A percentile compares a stretch with the other conserved stretches of the same genome.
Evolutionary conservation across 2,888 invertebrate genomes (phyloP).

Genomic region (Cerastis rubricosa): DNA sequence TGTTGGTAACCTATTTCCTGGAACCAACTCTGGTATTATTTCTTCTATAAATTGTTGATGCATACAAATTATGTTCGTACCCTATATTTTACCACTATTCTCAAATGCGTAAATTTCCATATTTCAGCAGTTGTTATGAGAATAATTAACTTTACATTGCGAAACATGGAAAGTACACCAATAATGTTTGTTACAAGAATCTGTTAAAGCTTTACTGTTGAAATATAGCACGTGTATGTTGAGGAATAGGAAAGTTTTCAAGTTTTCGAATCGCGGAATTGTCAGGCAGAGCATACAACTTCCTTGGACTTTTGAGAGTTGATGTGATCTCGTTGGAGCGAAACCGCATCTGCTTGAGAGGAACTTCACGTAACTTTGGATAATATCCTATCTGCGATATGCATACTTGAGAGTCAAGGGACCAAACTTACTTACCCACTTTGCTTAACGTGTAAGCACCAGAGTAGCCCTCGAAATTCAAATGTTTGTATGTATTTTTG

Average conservation of each 20-base stretch:
- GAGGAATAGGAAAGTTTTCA: constrained; percentile 10
- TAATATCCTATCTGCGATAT: constrained; percentile 31
- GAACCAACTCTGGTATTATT: constrained; percentile 12
- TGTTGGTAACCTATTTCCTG: constrained; percentile 36
- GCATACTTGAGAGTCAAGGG: constrained; percentile 19
- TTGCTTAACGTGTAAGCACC: neutral
- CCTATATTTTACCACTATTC: constrained; percentile 21
- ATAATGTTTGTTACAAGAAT: constrained; percentile 32
- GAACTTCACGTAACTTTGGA: constrained; percentile 27
- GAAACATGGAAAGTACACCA: constrained; percentile 41
- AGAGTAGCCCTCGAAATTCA: too few relatives aligned
- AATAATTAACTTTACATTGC: constrained; percentile 48
- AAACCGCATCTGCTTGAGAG: constrained; percentile 1
- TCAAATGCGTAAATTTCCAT: constrained; percentile 44
- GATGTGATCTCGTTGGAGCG: neutral
- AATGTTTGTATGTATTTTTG: too few relatives aligned
- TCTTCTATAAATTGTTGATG: constrained; percentile 43
- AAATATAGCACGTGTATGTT: neutral
- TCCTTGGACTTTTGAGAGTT: constrained; percentile 17
- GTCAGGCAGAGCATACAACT: constrained; percentile 2
- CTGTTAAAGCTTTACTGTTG: constrained; percentile 7
- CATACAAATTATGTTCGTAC: constrained; percentile 11
- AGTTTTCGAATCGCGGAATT: constrained; percentile 18
- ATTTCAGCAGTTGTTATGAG: constrained; percentile 26
- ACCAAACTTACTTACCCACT: constrained; percentile 13